These are phyloP conservation scores for Syngnathus typhle DNA, from an alignment of 2,113 vertebrate genomes.

Conservation along the genomic window DNA sequence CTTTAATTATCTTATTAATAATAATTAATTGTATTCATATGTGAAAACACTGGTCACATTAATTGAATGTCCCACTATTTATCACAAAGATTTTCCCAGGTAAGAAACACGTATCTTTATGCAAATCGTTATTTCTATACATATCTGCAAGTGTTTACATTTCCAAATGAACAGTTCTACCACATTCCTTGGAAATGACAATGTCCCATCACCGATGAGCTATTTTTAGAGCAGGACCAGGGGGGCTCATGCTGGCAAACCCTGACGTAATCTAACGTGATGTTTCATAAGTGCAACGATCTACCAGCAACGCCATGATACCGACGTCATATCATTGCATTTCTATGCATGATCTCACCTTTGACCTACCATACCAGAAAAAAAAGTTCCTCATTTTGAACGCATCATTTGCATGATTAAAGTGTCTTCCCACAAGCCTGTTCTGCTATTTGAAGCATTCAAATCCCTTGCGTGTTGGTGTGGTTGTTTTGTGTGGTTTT, in stretches of 20 bases:
- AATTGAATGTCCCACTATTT: background rate
- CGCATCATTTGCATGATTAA: too few relatives aligned
- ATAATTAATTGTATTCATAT: background rate
- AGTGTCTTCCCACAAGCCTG: background rate
- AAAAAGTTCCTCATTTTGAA: background rate
- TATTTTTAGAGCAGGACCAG: background rate
- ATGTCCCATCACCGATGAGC: background rate
- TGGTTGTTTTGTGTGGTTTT: background rate
- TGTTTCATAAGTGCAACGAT: background rate
- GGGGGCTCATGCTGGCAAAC: background rate
- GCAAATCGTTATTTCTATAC: background rate
- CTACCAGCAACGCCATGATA: background rate
- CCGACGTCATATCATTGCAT: background rate
- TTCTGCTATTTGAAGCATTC: background rate
- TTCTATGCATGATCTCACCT: background rate
- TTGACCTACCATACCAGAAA: background rate
- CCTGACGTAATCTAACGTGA: background rate
- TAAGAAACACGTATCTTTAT: background rate
- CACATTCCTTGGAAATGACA: background rate
- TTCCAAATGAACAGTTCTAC: background rate
- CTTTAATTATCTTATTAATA: background rate
- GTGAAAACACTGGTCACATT: background rate
- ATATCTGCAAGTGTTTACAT: background rate
- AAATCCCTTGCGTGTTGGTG: background rate
- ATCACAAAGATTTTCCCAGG: background rate